A percentile compares a stretch with the other conserved stretches of the same genome.
These are phyloP conservation scores for Drosophila serrata DNA, from an alignment of 1,140 invertebrate species.

Conservation along the genomic window DNA sequence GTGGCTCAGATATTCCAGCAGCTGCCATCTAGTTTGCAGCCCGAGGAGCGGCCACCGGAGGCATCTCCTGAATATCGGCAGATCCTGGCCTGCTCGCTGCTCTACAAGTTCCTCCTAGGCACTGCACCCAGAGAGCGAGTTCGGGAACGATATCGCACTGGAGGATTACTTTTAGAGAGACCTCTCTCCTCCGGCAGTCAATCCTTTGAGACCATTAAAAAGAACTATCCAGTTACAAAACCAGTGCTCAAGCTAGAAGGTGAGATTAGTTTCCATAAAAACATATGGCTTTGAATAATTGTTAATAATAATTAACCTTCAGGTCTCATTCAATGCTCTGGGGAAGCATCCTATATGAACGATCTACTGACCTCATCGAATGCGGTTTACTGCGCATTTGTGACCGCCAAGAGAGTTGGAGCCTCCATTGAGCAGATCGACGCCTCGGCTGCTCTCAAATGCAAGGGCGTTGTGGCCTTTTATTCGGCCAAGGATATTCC, in stretches of 20 bases:
- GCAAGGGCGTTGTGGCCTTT: slow-evolving; percentile 90
- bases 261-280: background rate
- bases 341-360: slow-evolving; percentile 89
- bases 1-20: slow-evolving; percentile 47
- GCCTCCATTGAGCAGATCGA: slow-evolving; percentile 88
- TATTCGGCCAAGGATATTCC: slow-evolving; percentile 91
- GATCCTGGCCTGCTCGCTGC: slow-evolving; percentile 88
- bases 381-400: slow-evolving; percentile 89
- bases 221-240: slow-evolving; percentile 91
- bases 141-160: slow-evolving; percentile 80
- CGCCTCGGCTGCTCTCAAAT: slow-evolving; percentile 86
- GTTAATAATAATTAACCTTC: no score
- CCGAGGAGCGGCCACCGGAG: slow-evolving; percentile 87
- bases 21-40: slow-evolving; percentile 35
- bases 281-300: background rate
- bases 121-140: slow-evolving; percentile 82
- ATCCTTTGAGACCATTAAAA: slow-evolving; percentile 89
- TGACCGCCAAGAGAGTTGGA: slow-evolving; percentile 86
- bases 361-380: slow-evolving; percentile 87
- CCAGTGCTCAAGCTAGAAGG: slow-evolving; percentile 91
- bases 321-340: slow-evolving; percentile 90
- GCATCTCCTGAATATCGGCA: slow-evolving; percentile 88
- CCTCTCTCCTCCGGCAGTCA: slow-evolving; percentile 91
- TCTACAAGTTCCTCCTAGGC: slow-evolving; percentile 90
- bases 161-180: slow-evolving; percentile 87